These are phyloP conservation scores for Scylla paramamosain DNA, from an alignment of 1,140 invertebrate species.

Conservation along the genomic window DNA sequence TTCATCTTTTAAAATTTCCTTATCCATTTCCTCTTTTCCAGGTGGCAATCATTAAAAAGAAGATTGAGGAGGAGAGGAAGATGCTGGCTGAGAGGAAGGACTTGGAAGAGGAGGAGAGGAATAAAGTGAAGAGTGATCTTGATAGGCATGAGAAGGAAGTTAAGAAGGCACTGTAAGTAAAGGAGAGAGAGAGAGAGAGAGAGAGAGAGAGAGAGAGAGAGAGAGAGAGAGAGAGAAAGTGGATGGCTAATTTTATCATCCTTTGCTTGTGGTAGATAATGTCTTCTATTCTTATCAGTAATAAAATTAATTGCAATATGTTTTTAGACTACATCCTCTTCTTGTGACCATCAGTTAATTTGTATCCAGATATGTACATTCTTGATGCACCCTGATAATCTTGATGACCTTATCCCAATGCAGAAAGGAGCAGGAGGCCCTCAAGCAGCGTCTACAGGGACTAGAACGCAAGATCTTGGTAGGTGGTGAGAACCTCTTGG, in stretches of 20 bases:
- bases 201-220: slow-evolving; percentile 37
- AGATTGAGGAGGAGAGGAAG: slow-evolving; percentile 82
- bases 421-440: slow-evolving; percentile 83
- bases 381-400: too few relatives aligned
- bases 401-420: slow-evolving; percentile 52
- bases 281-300: too few relatives aligned
- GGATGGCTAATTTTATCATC: background rate
- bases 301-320: too few relatives aligned
- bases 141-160: slow-evolving; percentile 82
- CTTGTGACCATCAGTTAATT: too few relatives aligned
- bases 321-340: too few relatives aligned
- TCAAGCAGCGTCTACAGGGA: slow-evolving; percentile 92
- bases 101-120: slow-evolving; percentile 86
- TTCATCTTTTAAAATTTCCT: background rate
- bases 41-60: slow-evolving; percentile 78
- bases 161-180: slow-evolving; percentile 82
- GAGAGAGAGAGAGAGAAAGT: slow-evolving; percentile 41
- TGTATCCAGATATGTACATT: too few relatives aligned
- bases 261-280: too few relatives aligned
- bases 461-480: slow-evolving; percentile 98
- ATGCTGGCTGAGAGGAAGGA: slow-evolving; percentile 82
- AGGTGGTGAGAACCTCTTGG: slow-evolving; percentile 98
- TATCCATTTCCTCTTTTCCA: background rate
- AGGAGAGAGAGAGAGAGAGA: slow-evolving; percentile 36
- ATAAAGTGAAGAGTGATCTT: slow-evolving; percentile 83